Evolutionary conservation across 2,113 vertebrate species (phyloP), one percentile per base, ranked within the genome.

Genomic region (Nerophis lumbriciformis): DNA sequence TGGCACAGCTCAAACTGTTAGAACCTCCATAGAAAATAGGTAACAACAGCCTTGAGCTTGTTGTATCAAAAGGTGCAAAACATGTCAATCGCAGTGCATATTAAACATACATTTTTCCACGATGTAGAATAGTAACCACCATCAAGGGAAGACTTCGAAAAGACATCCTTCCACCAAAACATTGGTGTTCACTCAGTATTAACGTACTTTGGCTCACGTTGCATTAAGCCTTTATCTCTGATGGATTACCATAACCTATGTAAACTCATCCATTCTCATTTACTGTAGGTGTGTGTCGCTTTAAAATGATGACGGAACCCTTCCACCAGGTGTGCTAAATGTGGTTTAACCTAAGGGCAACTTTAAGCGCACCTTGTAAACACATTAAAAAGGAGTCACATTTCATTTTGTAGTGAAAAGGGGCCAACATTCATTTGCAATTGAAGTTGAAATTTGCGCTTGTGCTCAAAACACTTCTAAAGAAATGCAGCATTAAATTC

Each of bases 81-180:
- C 28, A 72, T 9, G 45, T 73, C 16, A 70, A 60, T 47, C 68
- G 53, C 68, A 78, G 73, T 80, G 68, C 72, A 83, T 73, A 60
- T 74, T 65, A 51, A 75, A 79, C 68, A 48, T 63, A 67, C 65
- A 73, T 21, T 21, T 55, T 68, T 53, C 48, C 51, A 12, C 39
- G 16, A 59, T 10, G 8, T 36, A 15, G 15, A 50, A n/a, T 48
- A 37, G 28, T 61, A 35, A 61, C 48, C 10, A 14, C 50, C 66
- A 62, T 59, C 62, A 76, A 81, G 79, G 85, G 83, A 83, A 83
- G 82, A 83, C 80, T 81, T 45, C 71, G 39, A 64, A 48, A 47
- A 72, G 63, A 80, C 73, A 82, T 77, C 73, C 69, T 73, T 66
- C 42, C 65, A 79, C 65, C 63, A 75, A 79, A 61, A 16, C 4